A percentile compares a stretch with the other conserved stretches of the same genome.
Conservation (phyloP, 2,888 invertebrate genomes). For the Microplitis manilae region DNA sequence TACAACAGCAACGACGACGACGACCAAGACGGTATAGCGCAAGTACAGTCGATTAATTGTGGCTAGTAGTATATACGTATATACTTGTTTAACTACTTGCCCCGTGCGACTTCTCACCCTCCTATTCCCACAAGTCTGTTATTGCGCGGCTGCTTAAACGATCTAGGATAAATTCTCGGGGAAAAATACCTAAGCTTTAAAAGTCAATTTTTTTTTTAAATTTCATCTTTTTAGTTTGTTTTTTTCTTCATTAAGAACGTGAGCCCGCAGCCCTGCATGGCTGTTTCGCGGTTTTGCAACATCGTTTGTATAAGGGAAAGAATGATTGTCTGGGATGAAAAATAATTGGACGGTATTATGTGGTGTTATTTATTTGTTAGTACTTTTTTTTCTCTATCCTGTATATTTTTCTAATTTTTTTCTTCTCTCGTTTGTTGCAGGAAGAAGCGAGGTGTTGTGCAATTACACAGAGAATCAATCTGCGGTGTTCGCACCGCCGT, state of each 20-base stretch:
- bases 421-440: constrained; percentile 32
- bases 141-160: constrained; percentile 52
- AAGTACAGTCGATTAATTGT: constrained; percentile 61
- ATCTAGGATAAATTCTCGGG: constrained; percentile 48
- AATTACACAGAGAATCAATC: constrained; percentile 27
- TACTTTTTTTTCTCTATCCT: not conserved
- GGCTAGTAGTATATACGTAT: constrained; percentile 44
- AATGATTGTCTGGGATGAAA: constrained; percentile 16
- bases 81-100: constrained; percentile 18
- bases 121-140: constrained; percentile 46
- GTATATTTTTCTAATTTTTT: not conserved
- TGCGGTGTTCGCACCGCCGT: constrained; percentile 30
- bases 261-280: not conserved
- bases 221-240: constrained; percentile 4
- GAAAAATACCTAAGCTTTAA: constrained; percentile 41
- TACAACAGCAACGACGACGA: constrained; percentile 47
- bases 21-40: not conserved
- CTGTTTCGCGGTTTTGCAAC: not conserved
- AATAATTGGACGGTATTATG: constrained; percentile 17
- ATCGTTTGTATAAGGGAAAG: not conserved
- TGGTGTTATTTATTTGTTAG: not conserved
- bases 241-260: constrained; percentile 13
- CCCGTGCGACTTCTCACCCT: constrained; percentile 17
- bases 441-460: constrained; percentile 20
- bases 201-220: constrained; percentile 23